These are phyloP conservation scores for Oceanodroma tethys DNA, from an alignment of 2,113 vertebrate genomes.

Conservation along the genomic window DNA sequence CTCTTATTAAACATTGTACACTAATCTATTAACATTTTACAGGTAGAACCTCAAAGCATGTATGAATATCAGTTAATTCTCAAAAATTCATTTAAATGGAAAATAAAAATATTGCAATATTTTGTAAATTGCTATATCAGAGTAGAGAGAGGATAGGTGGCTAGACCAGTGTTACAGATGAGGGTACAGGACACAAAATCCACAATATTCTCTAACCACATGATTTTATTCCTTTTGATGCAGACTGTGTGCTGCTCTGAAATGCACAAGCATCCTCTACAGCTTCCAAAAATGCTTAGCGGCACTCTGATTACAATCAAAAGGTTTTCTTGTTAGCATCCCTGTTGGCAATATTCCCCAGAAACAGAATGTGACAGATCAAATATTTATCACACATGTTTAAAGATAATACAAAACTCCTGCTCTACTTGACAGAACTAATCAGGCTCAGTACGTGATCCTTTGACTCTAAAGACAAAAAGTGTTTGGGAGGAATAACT, in stretches of 20 bases:
- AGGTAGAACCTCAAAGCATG: not conserved
- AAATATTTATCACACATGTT: conserved; percentile 62
- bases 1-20: not conserved
- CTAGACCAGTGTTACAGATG: not conserved
- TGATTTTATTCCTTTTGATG: not conserved
- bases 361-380: conserved; percentile 38
- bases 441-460: not conserved
- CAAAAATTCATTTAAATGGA: not conserved
- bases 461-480: not conserved
- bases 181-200: not conserved
- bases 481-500: not conserved
- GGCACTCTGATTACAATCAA: not conserved
- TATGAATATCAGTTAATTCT: not conserved
- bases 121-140: not conserved
- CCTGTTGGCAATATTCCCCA: not conserved
- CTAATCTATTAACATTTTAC: not conserved
- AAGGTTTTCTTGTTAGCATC: not conserved
- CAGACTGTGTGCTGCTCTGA: not conserved
- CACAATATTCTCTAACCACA: not conserved
- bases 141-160: not conserved
- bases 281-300: not conserved
- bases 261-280: not conserved
- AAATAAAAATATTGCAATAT: not conserved
- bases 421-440: not conserved
- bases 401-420: conserved; percentile 57